Evolutionary conservation across 2,113 vertebrate genomes (phyloP).

Genomic region (Scopus umbretta): DNA sequence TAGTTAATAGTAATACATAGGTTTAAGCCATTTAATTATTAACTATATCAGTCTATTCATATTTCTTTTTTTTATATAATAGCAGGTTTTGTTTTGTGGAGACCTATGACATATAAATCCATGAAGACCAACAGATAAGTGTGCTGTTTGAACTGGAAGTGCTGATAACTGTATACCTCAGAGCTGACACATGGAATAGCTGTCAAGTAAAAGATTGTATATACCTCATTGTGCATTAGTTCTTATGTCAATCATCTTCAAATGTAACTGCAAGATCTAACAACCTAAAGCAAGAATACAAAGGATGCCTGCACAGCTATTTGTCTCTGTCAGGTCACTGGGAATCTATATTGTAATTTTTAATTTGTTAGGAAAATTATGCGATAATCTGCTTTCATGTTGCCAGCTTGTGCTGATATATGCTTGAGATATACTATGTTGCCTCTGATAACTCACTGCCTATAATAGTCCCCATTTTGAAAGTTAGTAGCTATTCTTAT

Average conservation of each 20-base stretch:
- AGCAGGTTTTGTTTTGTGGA: neutral
- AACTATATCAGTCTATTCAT: neutral
- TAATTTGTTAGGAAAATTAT: neutral
- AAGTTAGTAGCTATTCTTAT: neutral
- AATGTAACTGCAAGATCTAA: neutral
- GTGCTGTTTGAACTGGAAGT: neutral
- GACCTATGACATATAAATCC: neutral
- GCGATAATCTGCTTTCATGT: neutral
- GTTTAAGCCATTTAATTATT: neutral
- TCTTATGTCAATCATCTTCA: neutral
- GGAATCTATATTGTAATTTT: neutral
- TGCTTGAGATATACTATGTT: neutral
- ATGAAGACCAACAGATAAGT: neutral
- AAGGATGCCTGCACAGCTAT: neutral
- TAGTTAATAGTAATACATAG: neutral
- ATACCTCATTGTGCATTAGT: neutral
- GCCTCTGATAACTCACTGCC: neutral
- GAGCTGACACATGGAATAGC: neutral
- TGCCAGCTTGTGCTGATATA: neutral
- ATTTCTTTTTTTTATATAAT: neutral
- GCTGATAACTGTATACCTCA: neutral
- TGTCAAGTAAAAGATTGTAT: neutral
- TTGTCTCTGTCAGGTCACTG: neutral
- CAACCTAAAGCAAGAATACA: neutral
- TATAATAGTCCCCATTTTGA: neutral